Evolutionary conservation across 1,140 invertebrate genomes (phyloP).

Genomic region (Oreohelix idahoensis): DNA sequence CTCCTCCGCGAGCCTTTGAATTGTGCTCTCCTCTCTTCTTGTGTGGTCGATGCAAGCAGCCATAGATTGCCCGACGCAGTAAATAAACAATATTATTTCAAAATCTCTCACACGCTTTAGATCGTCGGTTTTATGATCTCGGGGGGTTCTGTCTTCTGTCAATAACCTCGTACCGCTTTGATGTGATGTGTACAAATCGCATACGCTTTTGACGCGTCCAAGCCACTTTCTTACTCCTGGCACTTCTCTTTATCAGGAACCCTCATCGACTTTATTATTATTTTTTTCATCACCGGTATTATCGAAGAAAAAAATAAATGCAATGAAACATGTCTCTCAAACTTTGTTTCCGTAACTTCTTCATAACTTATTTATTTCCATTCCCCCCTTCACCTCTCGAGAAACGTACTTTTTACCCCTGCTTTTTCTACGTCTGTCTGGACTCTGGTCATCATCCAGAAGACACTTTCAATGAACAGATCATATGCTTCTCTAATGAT

Average conservation of each 20-base stretch:
- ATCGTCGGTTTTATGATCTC: background rate
- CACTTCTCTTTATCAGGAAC: too few relatives aligned
- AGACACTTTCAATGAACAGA: background rate
- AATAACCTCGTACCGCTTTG: constrained; percentile 12
- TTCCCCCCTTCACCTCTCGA: too few relatives aligned
- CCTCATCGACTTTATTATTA: too few relatives aligned
- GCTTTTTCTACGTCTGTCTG: too few relatives aligned
- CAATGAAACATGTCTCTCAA: too few relatives aligned
- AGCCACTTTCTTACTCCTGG: background rate
- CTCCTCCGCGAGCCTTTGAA: background rate
- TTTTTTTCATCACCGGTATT: too few relatives aligned
- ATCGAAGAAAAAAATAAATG: too few relatives aligned
- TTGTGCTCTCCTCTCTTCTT: background rate
- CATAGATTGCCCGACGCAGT: background rate
- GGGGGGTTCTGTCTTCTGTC: background rate
- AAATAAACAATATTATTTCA: constrained; percentile 16
- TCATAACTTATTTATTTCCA: too few relatives aligned
- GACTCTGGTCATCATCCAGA: background rate
- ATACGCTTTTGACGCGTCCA: background rate
- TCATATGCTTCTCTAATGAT: background rate
- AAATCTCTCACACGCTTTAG: background rate
- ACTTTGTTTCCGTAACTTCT: too few relatives aligned
- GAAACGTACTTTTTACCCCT: too few relatives aligned
- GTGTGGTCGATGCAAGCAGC: constrained; percentile 3
- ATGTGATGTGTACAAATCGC: constrained; percentile 14